A percentile compares a stretch with the other conserved stretches of the same genome.
Conservation (phyloP, 2,888 invertebrate genomes). For the Ecdyonurus torrentis region DNA sequence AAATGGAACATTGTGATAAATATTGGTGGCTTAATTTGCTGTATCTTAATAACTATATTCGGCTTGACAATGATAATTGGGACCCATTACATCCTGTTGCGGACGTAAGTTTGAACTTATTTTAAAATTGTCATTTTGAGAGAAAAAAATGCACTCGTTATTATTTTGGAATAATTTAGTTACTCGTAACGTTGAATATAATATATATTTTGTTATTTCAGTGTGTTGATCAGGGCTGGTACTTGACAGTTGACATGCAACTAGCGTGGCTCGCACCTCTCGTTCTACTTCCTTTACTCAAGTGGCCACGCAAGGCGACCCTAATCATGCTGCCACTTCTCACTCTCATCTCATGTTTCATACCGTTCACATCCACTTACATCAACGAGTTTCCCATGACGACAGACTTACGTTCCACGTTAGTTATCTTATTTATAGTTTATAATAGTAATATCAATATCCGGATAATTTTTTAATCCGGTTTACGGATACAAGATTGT, state of each 20-base stretch:
- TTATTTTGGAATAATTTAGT: too few relatives aligned
- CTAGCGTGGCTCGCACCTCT: not conserved
- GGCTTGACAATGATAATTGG: not conserved
- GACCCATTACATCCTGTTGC: not conserved
- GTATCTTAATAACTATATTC: not conserved
- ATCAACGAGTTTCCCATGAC: not conserved
- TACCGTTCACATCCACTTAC: not conserved
- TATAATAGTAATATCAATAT: not conserved
- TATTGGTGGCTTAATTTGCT: not conserved
- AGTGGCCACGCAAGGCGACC: not conserved
- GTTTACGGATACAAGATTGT: not conserved
- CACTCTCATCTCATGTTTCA: not conserved
- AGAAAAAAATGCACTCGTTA: too few relatives aligned
- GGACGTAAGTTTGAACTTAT: not conserved
- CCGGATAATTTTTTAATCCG: too few relatives aligned
- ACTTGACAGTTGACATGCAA: constrained; percentile 1
- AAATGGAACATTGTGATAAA: not conserved
- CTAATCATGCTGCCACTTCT: not conserved
- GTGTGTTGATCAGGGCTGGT: not conserved
- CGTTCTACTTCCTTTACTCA: not conserved
- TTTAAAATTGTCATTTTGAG: not conserved
- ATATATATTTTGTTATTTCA: not conserved
- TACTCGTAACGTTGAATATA: not conserved
- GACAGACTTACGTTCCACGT: not conserved
- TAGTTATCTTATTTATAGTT: not conserved